Evolutionary conservation across 2,888 invertebrate species (phyloP).

Genomic region (Hedya salicella): DNA sequence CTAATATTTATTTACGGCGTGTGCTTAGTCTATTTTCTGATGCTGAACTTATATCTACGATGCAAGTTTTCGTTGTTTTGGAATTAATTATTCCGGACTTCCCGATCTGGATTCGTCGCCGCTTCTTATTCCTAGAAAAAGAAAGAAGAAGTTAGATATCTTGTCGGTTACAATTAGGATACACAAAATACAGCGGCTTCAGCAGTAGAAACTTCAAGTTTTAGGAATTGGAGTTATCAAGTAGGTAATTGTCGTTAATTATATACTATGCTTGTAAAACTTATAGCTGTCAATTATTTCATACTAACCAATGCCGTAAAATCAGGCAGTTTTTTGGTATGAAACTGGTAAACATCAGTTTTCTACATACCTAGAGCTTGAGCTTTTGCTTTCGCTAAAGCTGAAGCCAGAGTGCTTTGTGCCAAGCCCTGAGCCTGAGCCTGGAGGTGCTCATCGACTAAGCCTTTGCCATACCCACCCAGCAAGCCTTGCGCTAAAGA

Average conservation of each 20-base stretch:
- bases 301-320: no score
- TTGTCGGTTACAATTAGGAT: no score
- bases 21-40: slow-evolving; percentile 41
- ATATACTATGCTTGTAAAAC: no score
- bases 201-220: no score
- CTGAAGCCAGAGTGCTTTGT: slow-evolving; percentile 14
- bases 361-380: slow-evolving; percentile 17
- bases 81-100: neutral
- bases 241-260: no score
- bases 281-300: no score
- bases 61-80: slow-evolving; percentile 1
- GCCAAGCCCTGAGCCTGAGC: slow-evolving; percentile 31
- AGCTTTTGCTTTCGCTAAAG: slow-evolving; percentile 31
- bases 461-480: slow-evolving; percentile 37
- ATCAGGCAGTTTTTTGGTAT: no score
- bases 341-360: neutral
- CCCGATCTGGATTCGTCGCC: slow-evolving; percentile 21
- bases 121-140: slow-evolving; percentile 14
- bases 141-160: neutral
- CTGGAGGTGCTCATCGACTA: slow-evolving; percentile 15
- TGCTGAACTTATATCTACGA: slow-evolving; percentile 38
- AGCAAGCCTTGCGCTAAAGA: slow-evolving; percentile 25
- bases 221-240: no score
- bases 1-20: slow-evolving; percentile 34
- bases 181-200: no score